Conservation (phyloP, 92 coral and sea anemone genomes). For the Siderastrea siderea region DNA sequence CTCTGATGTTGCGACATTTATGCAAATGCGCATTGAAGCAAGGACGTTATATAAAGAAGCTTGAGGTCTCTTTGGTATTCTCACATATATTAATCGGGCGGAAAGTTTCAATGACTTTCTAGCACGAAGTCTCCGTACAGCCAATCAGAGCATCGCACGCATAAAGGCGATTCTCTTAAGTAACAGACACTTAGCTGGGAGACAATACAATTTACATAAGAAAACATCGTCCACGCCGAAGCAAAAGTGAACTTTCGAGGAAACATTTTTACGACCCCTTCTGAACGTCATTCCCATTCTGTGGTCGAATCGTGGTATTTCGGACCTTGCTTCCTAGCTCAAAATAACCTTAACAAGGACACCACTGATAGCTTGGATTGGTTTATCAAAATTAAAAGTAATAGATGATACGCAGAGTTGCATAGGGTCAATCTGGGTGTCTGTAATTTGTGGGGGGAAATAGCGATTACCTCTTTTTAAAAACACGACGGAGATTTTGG, state of each 20-base stretch:
- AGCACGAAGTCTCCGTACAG: neutral
- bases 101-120: conserved; percentile 47
- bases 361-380: neutral
- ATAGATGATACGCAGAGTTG: neutral
- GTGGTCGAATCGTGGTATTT: neutral
- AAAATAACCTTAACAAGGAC: neutral
- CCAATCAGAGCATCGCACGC: conserved; percentile 31
- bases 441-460: neutral
- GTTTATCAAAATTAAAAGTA: neutral
- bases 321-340: neutral
- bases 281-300: neutral
- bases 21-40: conserved; percentile 54
- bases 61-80: conserved; percentile 31
- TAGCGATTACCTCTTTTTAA: neutral
- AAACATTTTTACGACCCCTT: conserved; percentile 2
- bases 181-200: conserved; percentile 24
- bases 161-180: conserved; percentile 29
- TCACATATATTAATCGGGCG: conserved; percentile 44
- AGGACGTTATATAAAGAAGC: conserved; percentile 21
- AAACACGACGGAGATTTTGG: neutral
- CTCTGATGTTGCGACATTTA: conserved; percentile 26
- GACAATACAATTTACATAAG: conserved; percentile 40
- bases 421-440: neutral
- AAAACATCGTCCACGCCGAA: conserved; percentile 9
- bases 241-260: neutral